These are phyloP conservation scores for Muschampia plurimacula DNA, from an alignment of 2,888 invertebrate species.

Conservation along the genomic window DNA sequence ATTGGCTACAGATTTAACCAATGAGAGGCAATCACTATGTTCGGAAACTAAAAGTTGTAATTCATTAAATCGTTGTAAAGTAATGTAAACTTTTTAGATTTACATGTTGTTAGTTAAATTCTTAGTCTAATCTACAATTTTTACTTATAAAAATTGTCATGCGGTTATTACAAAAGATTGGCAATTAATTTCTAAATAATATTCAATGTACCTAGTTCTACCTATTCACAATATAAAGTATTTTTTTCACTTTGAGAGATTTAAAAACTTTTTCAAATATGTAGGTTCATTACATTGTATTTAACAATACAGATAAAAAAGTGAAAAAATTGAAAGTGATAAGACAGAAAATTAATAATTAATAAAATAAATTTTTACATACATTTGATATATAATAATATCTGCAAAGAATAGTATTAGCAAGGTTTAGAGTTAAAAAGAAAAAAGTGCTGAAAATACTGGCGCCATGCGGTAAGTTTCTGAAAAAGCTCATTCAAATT, in stretches of 20 bases:
- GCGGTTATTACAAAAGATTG: neutral
- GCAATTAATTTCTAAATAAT: neutral
- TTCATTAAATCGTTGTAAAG: neutral
- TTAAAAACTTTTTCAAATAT: neutral
- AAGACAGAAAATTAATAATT: neutral
- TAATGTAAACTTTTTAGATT: neutral
- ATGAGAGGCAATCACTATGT: too few relatives aligned
- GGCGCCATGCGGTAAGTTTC: slow-evolving; percentile 34
- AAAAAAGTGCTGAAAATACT: slow-evolving; percentile 27
- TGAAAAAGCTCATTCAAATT: slow-evolving; percentile 18
- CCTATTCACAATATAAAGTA: neutral
- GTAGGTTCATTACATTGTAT: neutral
- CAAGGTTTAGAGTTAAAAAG: slow-evolving; percentile 8
- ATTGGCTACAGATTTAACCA: too few relatives aligned
- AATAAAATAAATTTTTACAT: neutral
- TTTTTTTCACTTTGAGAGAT: neutral
- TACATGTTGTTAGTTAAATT: neutral
- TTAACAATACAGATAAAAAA: neutral
- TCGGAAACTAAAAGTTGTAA: too few relatives aligned
- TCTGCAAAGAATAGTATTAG: neutral
- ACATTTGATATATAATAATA: neutral
- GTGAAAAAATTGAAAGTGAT: neutral
- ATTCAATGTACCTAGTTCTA: too few relatives aligned
- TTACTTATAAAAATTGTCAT: neutral
- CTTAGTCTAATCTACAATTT: neutral